Conservation (phyloP, 2,113 vertebrate genomes). For the Alligator sinensis region DNA sequence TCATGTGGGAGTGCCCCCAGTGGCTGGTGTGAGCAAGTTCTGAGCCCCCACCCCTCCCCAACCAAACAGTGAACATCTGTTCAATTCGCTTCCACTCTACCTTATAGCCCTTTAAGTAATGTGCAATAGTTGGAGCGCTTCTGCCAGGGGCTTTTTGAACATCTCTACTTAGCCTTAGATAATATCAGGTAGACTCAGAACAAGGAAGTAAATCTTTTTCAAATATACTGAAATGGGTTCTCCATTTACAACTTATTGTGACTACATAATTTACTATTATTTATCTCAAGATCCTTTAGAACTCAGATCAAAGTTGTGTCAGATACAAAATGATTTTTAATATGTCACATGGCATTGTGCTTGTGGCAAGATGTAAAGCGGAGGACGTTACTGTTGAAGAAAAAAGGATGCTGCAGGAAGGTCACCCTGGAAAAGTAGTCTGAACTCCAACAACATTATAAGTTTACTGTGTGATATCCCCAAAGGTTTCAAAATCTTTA, state of each 20-base stretch:
- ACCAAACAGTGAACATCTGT: too few relatives aligned
- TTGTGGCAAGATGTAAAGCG: neutral
- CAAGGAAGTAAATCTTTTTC: neutral
- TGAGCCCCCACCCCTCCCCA: too few relatives aligned
- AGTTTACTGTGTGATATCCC: neutral
- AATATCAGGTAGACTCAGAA: neutral
- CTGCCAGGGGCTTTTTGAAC: too few relatives aligned
- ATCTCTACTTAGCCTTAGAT: neutral
- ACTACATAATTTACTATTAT: neutral
- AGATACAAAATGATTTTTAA: neutral
- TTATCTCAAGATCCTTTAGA: neutral
- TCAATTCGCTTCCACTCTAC: too few relatives aligned
- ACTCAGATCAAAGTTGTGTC: neutral
- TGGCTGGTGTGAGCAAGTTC: too few relatives aligned
- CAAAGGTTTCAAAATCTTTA: neutral
- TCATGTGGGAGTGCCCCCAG: too few relatives aligned
- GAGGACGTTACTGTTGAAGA: neutral
- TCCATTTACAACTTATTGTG: neutral
- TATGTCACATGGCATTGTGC: neutral
- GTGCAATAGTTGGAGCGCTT: too few relatives aligned
- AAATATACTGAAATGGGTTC: neutral
- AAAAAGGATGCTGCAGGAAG: neutral
- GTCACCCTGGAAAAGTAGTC: neutral
- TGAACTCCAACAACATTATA: neutral
- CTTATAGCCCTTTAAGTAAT: too few relatives aligned